Conservation (phyloP, 92 coral and sea anemone species). For the Pocillopora grandis region DNA sequence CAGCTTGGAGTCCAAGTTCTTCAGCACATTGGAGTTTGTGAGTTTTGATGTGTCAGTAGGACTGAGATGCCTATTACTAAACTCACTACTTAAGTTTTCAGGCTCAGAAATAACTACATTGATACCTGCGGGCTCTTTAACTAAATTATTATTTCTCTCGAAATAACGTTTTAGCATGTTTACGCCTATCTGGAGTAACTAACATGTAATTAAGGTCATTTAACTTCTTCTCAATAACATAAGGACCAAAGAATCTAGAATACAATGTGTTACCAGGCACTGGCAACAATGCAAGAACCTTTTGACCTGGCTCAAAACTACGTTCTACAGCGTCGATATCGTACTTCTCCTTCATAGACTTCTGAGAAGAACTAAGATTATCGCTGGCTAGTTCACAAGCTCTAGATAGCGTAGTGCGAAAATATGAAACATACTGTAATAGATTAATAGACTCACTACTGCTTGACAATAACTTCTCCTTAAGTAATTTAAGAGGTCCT, state of each 20-base stretch:
- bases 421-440: constrained; percentile 47
- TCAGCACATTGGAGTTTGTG: background rate
- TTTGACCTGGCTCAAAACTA: no score
- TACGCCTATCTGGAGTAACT: no score
- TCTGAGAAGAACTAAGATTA: background rate
- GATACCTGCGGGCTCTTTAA: background rate
- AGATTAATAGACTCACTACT: constrained; percentile 23
- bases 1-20: no score
- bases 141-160: no score
- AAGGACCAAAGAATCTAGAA: no score
- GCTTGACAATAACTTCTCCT: constrained; percentile 42
- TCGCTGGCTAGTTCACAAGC: constrained; percentile 26
- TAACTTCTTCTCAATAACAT: no score
- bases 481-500: constrained; percentile 65
- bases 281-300: no score
- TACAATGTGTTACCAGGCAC: no score
- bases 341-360: no score
- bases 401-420: constrained; percentile 38
- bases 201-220: no score
- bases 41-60: constrained; percentile 37
- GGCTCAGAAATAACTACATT: constrained; percentile 21
- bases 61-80: constrained; percentile 13
- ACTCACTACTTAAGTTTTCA: constrained; percentile 19
- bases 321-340: no score
- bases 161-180: no score